phyloP scores from a whole-genome alignment of 2,888 invertebrate species.

The Dinocampus coccinellae region DNA sequence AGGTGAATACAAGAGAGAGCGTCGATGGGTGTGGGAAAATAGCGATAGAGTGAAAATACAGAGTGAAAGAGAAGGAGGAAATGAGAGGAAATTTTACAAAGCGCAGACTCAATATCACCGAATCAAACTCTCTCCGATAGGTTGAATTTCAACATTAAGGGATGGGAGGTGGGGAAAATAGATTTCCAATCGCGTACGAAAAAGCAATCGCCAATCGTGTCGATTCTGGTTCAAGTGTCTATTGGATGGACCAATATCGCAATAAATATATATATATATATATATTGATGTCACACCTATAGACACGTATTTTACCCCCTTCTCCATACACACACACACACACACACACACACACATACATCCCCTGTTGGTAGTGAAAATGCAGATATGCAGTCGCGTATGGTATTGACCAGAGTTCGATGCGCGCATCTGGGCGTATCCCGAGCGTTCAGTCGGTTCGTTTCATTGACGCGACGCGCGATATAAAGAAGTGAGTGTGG shows the following conservation, averaged over 20 bases:
- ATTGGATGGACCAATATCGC: slow-evolving; percentile 42
- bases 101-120: slow-evolving; percentile 70
- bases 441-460: slow-evolving; percentile 60
- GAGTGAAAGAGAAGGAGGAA: slow-evolving; percentile 25
- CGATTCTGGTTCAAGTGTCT: slow-evolving; percentile 24
- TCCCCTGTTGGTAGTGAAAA: slow-evolving; percentile 32
- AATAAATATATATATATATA: slow-evolving; percentile 55
- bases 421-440: slow-evolving; percentile 70
- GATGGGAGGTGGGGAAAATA: slow-evolving; percentile 70
- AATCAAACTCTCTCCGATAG: slow-evolving; percentile 69
- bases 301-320: slow-evolving; percentile 58
- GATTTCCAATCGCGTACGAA: slow-evolving; percentile 69
- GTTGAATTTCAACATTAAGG: slow-evolving; percentile 69
- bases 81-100: slow-evolving; percentile 48
- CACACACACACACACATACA: slow-evolving; percentile 35
- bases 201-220: neutral
- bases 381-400: slow-evolving; percentile 30
- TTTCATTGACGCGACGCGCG: slow-evolving; percentile 37
- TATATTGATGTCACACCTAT: slow-evolving; percentile 66
- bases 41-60: slow-evolving; percentile 29
- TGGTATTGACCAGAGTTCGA: slow-evolving; percentile 69
- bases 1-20: slow-evolving; percentile 18
- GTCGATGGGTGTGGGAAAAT: slow-evolving; percentile 31
- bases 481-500: slow-evolving; percentile 45
- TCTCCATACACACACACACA: neutral